A percentile compares a stretch with the other conserved stretches of the same genome.
Conservation (phyloP, 2,113 vertebrate species). For the Callipepla californica region DNA sequence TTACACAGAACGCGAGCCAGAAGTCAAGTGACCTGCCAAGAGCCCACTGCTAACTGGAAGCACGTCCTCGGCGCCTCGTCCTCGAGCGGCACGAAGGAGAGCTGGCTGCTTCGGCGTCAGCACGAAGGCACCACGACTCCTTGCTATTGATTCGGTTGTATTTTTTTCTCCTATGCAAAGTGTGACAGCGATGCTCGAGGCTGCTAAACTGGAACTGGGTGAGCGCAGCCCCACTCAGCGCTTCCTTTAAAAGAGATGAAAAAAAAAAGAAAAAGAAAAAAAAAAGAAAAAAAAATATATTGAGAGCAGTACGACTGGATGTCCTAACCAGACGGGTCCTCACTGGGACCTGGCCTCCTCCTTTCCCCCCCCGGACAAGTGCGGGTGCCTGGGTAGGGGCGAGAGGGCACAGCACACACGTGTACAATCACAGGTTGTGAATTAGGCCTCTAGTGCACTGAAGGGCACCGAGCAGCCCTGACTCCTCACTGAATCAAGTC, state of each 20-base stretch:
- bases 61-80: slow-evolving; percentile 8
- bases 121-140: not conserved
- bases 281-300: too few species aligned
- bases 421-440: not conserved
- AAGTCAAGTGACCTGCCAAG: not conserved
- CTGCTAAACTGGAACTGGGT: not conserved
- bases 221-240: rapidly evolving
- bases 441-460: not conserved
- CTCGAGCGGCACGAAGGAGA: not conserved
- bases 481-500: not conserved
- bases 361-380: rapidly evolving
- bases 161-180: slow-evolving; percentile 49
- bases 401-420: rapidly evolving
- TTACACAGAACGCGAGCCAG: slow-evolving; percentile 31
- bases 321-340: not conserved
- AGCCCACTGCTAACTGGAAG: slow-evolving; percentile 69
- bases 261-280: rapidly evolving
- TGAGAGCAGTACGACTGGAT: not conserved
- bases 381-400: rapidly evolving
- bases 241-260: not conserved
- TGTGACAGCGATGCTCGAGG: not conserved
- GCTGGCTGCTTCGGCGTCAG: not conserved
- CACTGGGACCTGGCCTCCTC: not conserved
- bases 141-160: not conserved
- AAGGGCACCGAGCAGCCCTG: not conserved